phyloP scores from a whole-genome alignment of 2,113 vertebrate genomes.

The Condylura cristata region DNA sequence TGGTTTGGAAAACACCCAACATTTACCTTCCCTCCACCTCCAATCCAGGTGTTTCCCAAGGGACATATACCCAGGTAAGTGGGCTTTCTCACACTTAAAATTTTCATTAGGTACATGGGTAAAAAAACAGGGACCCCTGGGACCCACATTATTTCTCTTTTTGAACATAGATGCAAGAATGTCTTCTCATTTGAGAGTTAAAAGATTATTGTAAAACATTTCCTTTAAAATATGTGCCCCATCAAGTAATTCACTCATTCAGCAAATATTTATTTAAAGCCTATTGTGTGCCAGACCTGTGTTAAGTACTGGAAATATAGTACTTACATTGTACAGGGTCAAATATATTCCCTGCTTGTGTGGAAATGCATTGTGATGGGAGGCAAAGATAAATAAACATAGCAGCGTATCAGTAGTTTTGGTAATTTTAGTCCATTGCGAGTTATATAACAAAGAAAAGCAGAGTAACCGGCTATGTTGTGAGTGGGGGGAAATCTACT shows the following conservation, averaged over 20 bases:
- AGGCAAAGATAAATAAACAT: background rate
- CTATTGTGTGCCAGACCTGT: background rate
- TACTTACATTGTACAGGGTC: background rate
- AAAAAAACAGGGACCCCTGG: background rate
- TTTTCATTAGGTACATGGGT: background rate
- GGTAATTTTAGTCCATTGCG: background rate
- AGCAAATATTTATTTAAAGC: background rate
- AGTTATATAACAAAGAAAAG: background rate
- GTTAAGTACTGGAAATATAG: background rate
- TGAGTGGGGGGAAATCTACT: background rate
- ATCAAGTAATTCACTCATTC: background rate
- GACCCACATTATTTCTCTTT: background rate
- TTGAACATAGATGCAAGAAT: slow-evolving; percentile 3
- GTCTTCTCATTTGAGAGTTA: background rate
- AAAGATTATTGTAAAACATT: background rate
- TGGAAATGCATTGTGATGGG: background rate
- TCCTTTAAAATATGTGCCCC: background rate
- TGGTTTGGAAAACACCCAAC: slow-evolving; percentile 51
- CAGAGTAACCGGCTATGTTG: rapidly evolving
- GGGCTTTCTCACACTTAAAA: background rate
- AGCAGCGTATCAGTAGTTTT: background rate
- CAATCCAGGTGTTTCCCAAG: background rate
- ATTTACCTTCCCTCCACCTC: background rate
- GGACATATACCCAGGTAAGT: background rate
- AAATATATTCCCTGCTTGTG: background rate